Evolutionary conservation across 2,113 vertebrate species (phyloP), one percentile per base, ranked within the genome.

Genomic region (Dicerorhinus sumatrensis): DNA sequence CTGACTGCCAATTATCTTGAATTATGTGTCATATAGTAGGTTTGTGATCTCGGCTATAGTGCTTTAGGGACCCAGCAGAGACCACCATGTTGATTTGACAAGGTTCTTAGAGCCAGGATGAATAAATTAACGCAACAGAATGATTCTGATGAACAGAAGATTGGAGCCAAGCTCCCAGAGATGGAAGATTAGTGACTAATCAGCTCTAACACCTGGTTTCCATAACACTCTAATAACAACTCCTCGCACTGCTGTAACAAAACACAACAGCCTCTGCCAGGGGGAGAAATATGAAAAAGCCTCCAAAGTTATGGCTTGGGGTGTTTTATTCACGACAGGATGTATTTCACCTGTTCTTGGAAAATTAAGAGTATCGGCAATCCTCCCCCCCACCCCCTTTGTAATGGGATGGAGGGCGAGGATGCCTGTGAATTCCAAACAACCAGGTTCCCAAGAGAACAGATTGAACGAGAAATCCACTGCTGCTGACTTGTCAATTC

Each of bases 121-220:
- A 81, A 95, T 91, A 96, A 89, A 96, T 93, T 56, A 96, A 96
- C 0, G n/a, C 42, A 70, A 95, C 42, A 94, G 83, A 98, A 95
- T 51, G 72, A 93, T 81, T 96, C 80, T 5, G 58, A 98, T 76
- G 81, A 98, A 97, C 84, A 58, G 70, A 97, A 98, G 97, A 96
- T 11, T 96, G 94, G 88, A 98, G 97, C 69, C 96, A 95, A 97
- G 89, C 72, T 97, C 94, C 77, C 89, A 91, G 96, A 97, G 94
- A 98, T 81, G 97, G 96, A 97, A 97, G 96, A 92, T 98, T 95
- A 98, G 81, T 31, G 58, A 97, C 95, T 96, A 97, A 98, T 95
- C 87, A 97, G 13, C 91, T 85, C 94, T 96, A 98, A 98, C 97
- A 96, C 96, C 92, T 82, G 36, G 95, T 92, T 98, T 97, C 97